A percentile compares a stretch with the other conserved stretches of the same genome.
Evolutionary conservation across 2,113 vertebrate species (phyloP).

Genomic region (human (Homo sapiens)): DNA sequence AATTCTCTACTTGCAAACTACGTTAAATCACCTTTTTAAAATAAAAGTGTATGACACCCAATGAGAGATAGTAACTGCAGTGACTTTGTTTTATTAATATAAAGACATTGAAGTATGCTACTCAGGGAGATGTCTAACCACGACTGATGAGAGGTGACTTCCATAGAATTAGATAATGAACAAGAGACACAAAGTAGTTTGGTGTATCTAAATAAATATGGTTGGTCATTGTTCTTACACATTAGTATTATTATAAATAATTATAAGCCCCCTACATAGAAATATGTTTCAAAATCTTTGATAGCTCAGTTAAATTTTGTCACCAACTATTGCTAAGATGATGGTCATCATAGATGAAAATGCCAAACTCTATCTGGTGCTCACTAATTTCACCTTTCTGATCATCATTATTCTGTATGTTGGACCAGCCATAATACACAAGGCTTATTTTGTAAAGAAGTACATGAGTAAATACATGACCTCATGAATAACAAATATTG

Average conservation of each 20-base stretch:
- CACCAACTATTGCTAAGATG: background rate
- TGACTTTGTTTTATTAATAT: background rate
- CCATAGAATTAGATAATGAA: rapidly evolving
- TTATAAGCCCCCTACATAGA: background rate
- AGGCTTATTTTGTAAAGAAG: too few species aligned
- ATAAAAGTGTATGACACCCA: too few species aligned
- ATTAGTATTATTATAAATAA: background rate
- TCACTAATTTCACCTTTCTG: background rate
- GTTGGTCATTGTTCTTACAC: too few species aligned
- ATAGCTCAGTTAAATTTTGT: background rate
- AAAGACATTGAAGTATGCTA: background rate
- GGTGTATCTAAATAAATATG: too few species aligned
- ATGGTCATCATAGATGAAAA: background rate
- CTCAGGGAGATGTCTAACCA: background rate
- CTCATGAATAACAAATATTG: too few species aligned
- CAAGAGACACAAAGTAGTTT: background rate
- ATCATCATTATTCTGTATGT: background rate
- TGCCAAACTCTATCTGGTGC: background rate
- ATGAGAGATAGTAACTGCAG: background rate
- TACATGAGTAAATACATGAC: background rate
- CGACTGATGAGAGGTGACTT: background rate
- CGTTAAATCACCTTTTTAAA: background rate
- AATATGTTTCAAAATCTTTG: background rate
- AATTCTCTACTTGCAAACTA: background rate
- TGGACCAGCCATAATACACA: too few species aligned